A percentile compares a stretch with the other conserved stretches of the same genome.
phyloP scores from a whole-genome alignment of 2,797 vertebrate species.

The Lacerta agilis region DNA sequence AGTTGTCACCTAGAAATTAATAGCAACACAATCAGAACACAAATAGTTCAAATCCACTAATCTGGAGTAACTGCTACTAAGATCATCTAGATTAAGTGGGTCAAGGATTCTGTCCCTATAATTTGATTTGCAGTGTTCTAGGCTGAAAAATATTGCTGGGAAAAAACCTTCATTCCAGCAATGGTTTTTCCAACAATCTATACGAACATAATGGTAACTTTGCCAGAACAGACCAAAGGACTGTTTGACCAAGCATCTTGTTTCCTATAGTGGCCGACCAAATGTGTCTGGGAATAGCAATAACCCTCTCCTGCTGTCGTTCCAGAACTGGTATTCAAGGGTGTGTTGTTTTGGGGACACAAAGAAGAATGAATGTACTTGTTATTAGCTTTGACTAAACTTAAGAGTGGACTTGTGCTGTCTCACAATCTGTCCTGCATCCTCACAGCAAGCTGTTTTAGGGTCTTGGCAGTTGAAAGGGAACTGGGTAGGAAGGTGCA shows the following conservation, averaged over 20 bases:
- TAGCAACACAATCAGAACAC: slow-evolving; percentile 12
- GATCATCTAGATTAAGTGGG: slow-evolving; percentile 1
- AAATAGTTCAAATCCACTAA: slow-evolving; percentile 34
- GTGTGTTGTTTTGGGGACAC: too few relatives aligned
- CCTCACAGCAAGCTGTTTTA: too few relatives aligned
- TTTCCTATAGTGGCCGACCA: neutral
- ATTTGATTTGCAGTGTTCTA: neutral
- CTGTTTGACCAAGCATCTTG: neutral
- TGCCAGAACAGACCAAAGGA: neutral
- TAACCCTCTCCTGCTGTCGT: neutral
- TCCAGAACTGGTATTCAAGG: neutral
- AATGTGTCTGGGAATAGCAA: neutral
- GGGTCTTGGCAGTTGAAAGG: too few relatives aligned
- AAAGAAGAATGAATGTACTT: too few relatives aligned
- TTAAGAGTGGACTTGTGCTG: too few relatives aligned
- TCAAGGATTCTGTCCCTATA: neutral
- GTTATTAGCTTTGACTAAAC: too few relatives aligned
- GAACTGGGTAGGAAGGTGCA: too few relatives aligned
- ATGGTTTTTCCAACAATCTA: neutral
- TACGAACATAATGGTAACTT: neutral
- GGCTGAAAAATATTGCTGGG: neutral
- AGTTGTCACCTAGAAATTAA: slow-evolving; percentile 22
- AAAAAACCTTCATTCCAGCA: neutral
- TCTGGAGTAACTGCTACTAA: slow-evolving; percentile 4
- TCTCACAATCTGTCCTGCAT: too few relatives aligned